These are phyloP conservation scores for Eclectus roratus DNA, from an alignment of 2,113 vertebrate genomes.

Conservation along the genomic window DNA sequence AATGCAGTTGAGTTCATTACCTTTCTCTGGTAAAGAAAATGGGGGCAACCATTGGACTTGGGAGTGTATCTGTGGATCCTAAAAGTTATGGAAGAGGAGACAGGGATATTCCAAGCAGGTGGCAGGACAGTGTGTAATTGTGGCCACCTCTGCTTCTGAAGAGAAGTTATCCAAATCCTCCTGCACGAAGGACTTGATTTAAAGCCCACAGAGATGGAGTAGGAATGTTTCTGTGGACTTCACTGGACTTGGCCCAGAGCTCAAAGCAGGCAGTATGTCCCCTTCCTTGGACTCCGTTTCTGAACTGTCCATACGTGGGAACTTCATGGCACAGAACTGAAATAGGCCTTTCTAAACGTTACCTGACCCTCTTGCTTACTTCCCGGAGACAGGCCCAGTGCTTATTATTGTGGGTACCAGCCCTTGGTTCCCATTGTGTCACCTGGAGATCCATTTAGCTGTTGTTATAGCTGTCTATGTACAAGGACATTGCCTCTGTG, in stretches of 20 bases:
- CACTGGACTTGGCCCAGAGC: neutral
- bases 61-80: neutral
- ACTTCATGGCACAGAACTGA: neutral
- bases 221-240: neutral
- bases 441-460: neutral
- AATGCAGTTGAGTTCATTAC: neutral
- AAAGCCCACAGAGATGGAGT: neutral
- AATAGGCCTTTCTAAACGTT: neutral
- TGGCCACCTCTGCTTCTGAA: neutral
- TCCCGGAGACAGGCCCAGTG: neutral
- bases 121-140: neutral
- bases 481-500: neutral
- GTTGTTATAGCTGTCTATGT: accelerated
- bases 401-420: neutral
- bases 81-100: neutral
- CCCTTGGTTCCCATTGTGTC: accelerated
- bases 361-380: neutral
- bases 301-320: neutral
- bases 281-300: neutral
- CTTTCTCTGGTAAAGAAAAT: neutral
- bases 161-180: neutral
- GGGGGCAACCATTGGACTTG: neutral
- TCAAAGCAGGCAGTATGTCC: neutral
- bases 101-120: neutral
- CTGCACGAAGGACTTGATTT: neutral